Conservation (phyloP, 2,113 vertebrate genomes). For the Ochotona curzoniae region DNA sequence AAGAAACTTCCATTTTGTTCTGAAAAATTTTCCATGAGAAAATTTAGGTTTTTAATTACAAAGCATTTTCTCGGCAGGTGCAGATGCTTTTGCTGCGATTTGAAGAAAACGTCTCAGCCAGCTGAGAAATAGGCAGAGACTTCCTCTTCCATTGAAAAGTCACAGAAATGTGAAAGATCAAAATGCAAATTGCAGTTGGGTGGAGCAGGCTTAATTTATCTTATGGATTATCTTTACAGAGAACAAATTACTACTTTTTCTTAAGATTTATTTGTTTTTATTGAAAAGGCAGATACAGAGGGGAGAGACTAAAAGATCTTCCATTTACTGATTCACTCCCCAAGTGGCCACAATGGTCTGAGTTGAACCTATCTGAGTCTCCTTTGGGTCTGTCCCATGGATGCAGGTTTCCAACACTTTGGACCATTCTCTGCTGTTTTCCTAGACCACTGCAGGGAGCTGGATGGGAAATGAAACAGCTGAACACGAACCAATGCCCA, state of each 20-base stretch:
- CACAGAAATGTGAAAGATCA: conserved; percentile 26
- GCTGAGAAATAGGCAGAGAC: neutral
- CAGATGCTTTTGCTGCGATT: neutral
- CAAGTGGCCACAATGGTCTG: no score
- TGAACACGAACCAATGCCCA: no score
- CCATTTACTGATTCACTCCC: no score
- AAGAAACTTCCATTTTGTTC: conserved; percentile 26
- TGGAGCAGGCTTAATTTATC: neutral
- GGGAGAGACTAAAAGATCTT: no score
- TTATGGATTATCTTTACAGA: neutral
- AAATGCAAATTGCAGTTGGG: neutral
- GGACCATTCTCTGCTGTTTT: no score
- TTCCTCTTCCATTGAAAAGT: neutral
- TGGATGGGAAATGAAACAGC: no score
- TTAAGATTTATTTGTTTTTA: no score
- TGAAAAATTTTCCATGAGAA: neutral
- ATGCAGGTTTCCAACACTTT: no score
- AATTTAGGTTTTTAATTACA: conserved; percentile 28
- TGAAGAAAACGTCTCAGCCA: neutral
- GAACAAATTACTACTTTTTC: neutral
- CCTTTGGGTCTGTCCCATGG: no score
- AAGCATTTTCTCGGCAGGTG: neutral
- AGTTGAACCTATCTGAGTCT: no score
- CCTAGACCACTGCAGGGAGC: no score
- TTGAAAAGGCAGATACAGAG: no score